Evolutionary conservation across 1,140 invertebrate species (phyloP), one percentile per base, ranked within the genome.

Genomic region (Pseudomyrmex dendroicus): DNA sequence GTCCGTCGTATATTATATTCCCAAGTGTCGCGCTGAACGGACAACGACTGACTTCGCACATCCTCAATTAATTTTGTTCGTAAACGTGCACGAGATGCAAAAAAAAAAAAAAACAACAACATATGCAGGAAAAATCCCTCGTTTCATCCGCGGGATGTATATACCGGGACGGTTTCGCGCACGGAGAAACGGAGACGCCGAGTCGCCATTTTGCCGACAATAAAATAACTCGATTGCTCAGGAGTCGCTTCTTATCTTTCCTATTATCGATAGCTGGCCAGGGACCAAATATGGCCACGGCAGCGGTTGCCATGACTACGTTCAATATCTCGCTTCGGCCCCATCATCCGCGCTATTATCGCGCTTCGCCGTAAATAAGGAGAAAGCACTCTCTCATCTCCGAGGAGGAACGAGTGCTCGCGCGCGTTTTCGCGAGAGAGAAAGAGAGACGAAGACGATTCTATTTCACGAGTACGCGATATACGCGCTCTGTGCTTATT

Each of bases 181-280:
- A 54, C 64, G 20, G 48, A 68, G 12, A 68, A 64, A 0, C 50
- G 64, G 87, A 84, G 87, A 89, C 88, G 66, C 66, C 62, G 63
- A 57, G 84, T 87, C 90, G 90, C 89, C 89, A 91, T 91, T 91
- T 90, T 87, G 68, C 54, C 50, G 82, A 62, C 84, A 59, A 91
- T 91, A 91, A 92, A 92, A 82, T 83, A 88, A 90, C 74, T 64
- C 76, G 67, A 66, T 76, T 88, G 46, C 67, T 48, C 74, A 35
- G 73, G 87, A 86, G 84, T 74, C 86, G 78, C 83, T 87, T 90
- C 92, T 94, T 94, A 94, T 94, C 94, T 94, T 92, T 92, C 90
- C 92, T 94, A 94, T 94, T 94, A 94, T 94, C 93, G 93, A 94
- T 94, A 94, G 93, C 91, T 93, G 93, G 92, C 92, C 73, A 63